Conservation (phyloP, 2,113 vertebrate genomes). For the Pagrus major region DNA sequence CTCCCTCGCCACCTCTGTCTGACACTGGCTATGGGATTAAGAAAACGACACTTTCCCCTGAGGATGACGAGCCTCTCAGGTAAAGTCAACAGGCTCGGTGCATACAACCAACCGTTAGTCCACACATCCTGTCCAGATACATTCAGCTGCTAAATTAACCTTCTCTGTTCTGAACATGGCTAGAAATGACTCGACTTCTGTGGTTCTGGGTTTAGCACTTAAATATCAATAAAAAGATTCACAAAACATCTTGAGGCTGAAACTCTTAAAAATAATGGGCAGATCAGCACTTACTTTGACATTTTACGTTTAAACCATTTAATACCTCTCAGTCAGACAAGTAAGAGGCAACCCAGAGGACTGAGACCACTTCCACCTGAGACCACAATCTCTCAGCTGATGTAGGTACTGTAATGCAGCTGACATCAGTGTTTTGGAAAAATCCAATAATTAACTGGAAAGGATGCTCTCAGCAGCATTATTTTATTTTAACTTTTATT, state of each 20-base stretch:
- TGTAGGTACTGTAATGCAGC: not conserved
- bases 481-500: too few relatives aligned
- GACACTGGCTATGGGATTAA: constrained; percentile 27
- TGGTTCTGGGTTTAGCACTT: not conserved
- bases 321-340: not conserved
- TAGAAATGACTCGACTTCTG: not conserved
- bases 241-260: not conserved
- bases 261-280: not conserved
- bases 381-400: not conserved
- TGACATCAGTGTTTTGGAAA: not conserved
- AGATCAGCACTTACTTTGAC: not conserved
- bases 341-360: not conserved
- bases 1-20: constrained; percentile 34
- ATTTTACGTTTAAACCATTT: too few relatives aligned
- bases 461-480: not conserved
- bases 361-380: not conserved
- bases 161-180: not conserved
- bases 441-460: not conserved
- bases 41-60: constrained; percentile 14
- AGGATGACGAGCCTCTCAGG: constrained; percentile 5
- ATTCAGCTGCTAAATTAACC: not conserved
- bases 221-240: not conserved
- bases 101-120: not conserved
- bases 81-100: constrained; percentile 17
- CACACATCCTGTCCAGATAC: not conserved